phyloP scores from a whole-genome alignment of 2,797 vertebrate species.

The Antrozous pallidus region DNA sequence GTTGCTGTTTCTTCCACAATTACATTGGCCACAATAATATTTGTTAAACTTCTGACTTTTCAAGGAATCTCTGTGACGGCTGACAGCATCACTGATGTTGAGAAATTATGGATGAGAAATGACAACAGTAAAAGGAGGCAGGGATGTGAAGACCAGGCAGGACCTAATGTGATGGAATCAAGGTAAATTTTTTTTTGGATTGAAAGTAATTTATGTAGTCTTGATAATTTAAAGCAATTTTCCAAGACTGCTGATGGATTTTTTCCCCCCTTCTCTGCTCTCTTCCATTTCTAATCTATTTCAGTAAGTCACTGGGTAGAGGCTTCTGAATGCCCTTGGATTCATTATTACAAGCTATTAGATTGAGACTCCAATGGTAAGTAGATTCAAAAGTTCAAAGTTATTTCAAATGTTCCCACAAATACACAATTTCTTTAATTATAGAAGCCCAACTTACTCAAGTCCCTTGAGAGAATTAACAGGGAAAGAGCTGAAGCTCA shows the following conservation, averaged over 20 bases:
- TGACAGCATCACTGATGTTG: neutral
- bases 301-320: neutral
- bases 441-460: slow-evolving; percentile 44
- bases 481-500: neutral
- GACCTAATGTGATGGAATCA: neutral
- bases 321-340: neutral
- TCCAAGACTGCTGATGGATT: neutral
- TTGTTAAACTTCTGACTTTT: neutral
- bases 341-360: neutral
- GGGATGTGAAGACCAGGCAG: neutral
- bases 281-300: neutral
- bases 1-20: neutral
- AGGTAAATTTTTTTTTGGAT: neutral
- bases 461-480: slow-evolving; percentile 36
- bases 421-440: slow-evolving; percentile 50
- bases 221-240: slow-evolving; percentile 25
- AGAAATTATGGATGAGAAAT: neutral
- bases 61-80: neutral
- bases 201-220: neutral
- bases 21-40: neutral
- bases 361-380: neutral
- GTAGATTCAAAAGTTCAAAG: neutral
- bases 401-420: slow-evolving; percentile 55
- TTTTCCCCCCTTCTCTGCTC: too few relatives aligned
- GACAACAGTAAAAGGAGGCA: neutral